phyloP scores from a whole-genome alignment of 1,140 invertebrate species.

The Lamellibrachia luymesi region DNA sequence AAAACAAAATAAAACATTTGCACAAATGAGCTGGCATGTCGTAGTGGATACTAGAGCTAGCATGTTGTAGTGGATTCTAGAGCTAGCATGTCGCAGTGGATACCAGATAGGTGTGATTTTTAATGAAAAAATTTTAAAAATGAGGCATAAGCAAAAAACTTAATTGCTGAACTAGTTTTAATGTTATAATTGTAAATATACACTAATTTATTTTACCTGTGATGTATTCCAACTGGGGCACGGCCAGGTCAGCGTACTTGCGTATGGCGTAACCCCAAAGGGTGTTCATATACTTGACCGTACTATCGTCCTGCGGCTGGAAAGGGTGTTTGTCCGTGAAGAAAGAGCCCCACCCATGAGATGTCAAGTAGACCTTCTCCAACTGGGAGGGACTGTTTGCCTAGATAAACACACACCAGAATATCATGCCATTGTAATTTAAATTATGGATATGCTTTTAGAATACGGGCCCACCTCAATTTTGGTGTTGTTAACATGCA shows the following conservation, averaged over 20 bases:
- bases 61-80: too few relatives aligned
- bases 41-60: too few relatives aligned
- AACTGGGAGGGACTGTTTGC: conserved; percentile 27
- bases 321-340: conserved; percentile 43
- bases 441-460: too few relatives aligned
- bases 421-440: background rate
- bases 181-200: background rate
- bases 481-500: background rate
- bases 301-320: background rate
- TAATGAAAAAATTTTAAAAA: background rate
- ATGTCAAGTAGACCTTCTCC: conserved; percentile 61
- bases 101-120: too few relatives aligned
- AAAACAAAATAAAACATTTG: too few relatives aligned
- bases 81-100: too few relatives aligned
- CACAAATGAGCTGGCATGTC: too few relatives aligned
- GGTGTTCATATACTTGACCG: conserved; percentile 51
- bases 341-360: conserved; percentile 72
- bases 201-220: conserved; percentile 38
- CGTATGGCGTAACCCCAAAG: conserved; percentile 69
- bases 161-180: background rate
- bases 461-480: background rate
- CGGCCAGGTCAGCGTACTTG: conserved; percentile 69
- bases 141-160: background rate
- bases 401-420: conserved; percentile 20
- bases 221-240: conserved; percentile 65